Conservation (phyloP, 2,797 vertebrate species). For the Mus caroli region DNA sequence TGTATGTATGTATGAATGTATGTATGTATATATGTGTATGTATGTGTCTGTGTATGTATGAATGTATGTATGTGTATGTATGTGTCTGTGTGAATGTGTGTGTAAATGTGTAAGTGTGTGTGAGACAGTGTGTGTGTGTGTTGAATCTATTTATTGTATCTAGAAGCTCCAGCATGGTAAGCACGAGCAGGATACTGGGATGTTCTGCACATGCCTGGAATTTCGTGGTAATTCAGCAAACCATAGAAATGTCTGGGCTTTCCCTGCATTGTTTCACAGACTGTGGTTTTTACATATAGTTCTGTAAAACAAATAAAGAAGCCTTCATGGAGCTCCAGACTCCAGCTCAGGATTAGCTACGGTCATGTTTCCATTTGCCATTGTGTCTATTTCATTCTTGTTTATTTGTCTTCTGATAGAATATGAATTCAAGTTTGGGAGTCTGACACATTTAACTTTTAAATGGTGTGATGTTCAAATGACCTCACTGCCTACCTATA, state of each 20-base stretch:
- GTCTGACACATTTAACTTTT: neutral
- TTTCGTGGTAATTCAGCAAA: slow-evolving; percentile 28
- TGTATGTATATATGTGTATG: neutral
- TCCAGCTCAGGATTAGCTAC: neutral
- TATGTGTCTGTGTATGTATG: neutral
- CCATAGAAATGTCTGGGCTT: slow-evolving; percentile 23
- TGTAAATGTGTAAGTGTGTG: no score
- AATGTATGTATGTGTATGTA: no score
- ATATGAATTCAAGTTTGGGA: slow-evolving; percentile 8
- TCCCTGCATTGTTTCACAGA: neutral
- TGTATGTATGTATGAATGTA: neutral
- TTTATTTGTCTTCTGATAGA: neutral
- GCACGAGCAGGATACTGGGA: neutral
- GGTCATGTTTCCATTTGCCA: neutral
- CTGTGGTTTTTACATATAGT: slow-evolving; percentile 1
- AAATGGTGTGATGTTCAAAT: slow-evolving; percentile 21
- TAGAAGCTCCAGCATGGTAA: neutral
- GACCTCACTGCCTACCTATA: neutral
- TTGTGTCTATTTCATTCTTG: neutral
- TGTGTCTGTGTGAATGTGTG: neutral
- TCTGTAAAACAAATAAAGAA: neutral
- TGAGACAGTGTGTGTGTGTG: no score
- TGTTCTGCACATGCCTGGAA: slow-evolving; percentile 25
- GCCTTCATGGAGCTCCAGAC: neutral
- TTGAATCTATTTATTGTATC: neutral